These are phyloP conservation scores for Ptychodera flava DNA, from an alignment of 35 echinoderm and acorn worm species.

Conservation along the genomic window DNA sequence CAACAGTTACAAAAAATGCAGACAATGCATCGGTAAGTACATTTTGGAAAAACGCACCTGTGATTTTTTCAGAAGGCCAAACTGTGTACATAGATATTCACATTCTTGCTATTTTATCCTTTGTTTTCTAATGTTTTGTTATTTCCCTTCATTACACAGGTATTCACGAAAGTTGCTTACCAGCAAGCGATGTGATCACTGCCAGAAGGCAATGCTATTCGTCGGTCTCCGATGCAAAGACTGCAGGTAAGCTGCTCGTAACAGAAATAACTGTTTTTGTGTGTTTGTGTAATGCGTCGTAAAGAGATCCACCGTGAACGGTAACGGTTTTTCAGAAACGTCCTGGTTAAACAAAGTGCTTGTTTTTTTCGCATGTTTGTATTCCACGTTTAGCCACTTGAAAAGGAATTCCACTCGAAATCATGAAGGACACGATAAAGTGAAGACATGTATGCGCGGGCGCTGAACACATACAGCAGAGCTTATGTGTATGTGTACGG, in stretches of 20 bases:
- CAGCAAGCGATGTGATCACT: constrained; percentile 82
- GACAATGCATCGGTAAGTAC: neutral
- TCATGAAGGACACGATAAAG: too few species aligned
- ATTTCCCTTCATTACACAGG: constrained; percentile 38
- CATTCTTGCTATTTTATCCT: neutral
- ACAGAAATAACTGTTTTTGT: neutral
- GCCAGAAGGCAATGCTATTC: constrained; percentile 82
- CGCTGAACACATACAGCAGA: too few species aligned
- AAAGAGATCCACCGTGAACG: too few species aligned
- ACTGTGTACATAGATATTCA: neutral
- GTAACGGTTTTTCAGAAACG: too few species aligned
- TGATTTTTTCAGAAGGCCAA: neutral
- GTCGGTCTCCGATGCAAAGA: constrained; percentile 85
- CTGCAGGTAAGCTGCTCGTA: constrained; percentile 56
- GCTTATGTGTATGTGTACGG: too few species aligned
- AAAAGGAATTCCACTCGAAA: neutral
- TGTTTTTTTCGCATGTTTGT: neutral
- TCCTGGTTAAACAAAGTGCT: too few species aligned
- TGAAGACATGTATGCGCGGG: too few species aligned
- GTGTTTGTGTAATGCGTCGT: too few species aligned
- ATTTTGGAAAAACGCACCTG: neutral
- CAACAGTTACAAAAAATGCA: neutral
- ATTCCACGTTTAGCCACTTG: neutral
- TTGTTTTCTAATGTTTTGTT: too few species aligned
- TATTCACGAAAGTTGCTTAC: constrained; percentile 88